phyloP scores from a whole-genome alignment of 2,888 invertebrate species.

The Cephonodes hylas region DNA sequence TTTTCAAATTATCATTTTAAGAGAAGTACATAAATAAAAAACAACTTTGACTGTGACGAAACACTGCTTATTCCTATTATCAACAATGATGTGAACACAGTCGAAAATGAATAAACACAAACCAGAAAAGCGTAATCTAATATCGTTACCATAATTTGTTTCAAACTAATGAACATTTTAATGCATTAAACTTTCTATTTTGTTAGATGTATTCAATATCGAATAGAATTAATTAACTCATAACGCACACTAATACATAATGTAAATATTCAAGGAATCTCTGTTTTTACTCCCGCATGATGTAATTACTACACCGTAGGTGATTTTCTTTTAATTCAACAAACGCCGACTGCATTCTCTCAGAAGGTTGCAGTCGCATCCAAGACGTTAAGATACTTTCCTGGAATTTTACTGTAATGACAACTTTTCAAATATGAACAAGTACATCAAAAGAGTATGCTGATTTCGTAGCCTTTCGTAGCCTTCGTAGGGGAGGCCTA shows the following conservation, averaged over 20 bases:
- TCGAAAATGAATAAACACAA: background rate
- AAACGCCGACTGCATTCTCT: slow-evolving; percentile 43
- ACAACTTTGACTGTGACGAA: background rate
- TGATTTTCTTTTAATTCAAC: slow-evolving; percentile 48
- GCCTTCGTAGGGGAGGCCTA: too few relatives aligned
- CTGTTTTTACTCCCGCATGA: slow-evolving; percentile 41
- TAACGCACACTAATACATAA: slow-evolving; percentile 55
- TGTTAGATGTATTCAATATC: slow-evolving; percentile 35
- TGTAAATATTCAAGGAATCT: slow-evolving; percentile 58
- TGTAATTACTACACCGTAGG: slow-evolving; percentile 57
- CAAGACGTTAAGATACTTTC: background rate
- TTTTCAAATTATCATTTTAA: background rate
- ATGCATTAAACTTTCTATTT: slow-evolving; percentile 49
- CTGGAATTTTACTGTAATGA: background rate
- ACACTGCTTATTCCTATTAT: background rate
- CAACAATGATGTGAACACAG: background rate
- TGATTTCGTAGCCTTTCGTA: background rate
- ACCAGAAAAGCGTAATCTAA: slow-evolving; percentile 1
- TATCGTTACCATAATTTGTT: slow-evolving; percentile 14
- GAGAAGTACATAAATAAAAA: background rate
- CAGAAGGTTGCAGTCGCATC: background rate
- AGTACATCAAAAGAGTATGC: background rate
- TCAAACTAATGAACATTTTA: slow-evolving; percentile 29
- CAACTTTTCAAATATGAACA: background rate
- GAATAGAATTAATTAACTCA: slow-evolving; percentile 58